Base-by-base conservation (phyloP, 2,113 vertebrate genomes). In the Epinephelus fuscoguttatus region DNA sequence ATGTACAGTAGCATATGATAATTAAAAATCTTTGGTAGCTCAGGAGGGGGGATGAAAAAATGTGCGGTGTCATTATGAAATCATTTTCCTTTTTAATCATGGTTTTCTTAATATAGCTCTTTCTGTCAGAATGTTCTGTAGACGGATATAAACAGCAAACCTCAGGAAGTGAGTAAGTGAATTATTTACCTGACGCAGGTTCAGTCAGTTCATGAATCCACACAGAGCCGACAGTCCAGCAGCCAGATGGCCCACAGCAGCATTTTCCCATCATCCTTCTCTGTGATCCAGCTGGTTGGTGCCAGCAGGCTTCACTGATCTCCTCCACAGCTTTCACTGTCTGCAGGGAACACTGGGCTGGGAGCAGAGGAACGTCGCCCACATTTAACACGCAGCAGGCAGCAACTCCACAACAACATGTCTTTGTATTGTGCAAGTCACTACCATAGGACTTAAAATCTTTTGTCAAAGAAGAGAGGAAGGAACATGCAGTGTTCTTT, bases 281-380 rank as follows among this genome's bases (percentile, higher is more conserved):
- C 53, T 72, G 8, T 71, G 53, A 61, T 61, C 25, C 56, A 69
- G 62, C 70, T 62, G 75, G 0, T 0, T 1, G 5, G 27, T 18
- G n/a, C 30, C 68, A 74, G 5, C 62, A 30, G 47, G 42, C 57
- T 42, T 21, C 68, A 61, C 55, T 25, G 78, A 68, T 49, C 78
- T 21, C 49, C 12, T 21, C 53, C 18, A 42, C 9, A 57, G 52
- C 33, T 55, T 6, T 1, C 21, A n/a, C 19, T 56, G 18, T 62
- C 61, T 23, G 61, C 60, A 62, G 60, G 13, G 60, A 11, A 12
- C 33, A 61, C 15, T 18, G 18, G 15, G 18, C 6, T 56, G 18
- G 11, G 33, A 62, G 30, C 15, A 1, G 11, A 49, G 42, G 33
- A 37, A 37, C 33, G 33, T 37, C 33, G 33, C 5, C 33, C 33